Base-by-base conservation (phyloP, 2,113 vertebrate genomes). In the Nicator chloris region DNA sequence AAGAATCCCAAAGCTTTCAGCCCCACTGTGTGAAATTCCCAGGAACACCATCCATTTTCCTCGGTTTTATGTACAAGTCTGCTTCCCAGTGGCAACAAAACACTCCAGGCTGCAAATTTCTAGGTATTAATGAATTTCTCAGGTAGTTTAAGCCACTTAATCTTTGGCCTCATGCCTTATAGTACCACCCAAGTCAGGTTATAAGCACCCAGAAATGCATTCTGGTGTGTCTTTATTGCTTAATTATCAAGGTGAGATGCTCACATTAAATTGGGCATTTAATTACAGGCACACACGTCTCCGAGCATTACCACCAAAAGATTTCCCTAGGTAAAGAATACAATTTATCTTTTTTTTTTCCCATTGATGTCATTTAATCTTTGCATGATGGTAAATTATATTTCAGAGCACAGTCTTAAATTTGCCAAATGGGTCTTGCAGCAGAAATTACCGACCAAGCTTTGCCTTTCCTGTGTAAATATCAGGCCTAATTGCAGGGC, bases 181-280 rank as follows among this genome's bases (percentile, higher is more conserved):
- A 79, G 79, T 44, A 87, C 49, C 45, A 96, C 86, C 84, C 59
- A 93, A 96, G 75, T 71, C 78, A 90, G 21, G 79, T 60, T 95
- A 88, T 93, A 96, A 97, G 94, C 80, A 14, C 83, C 94, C 76
- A 97, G 94, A 97, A 98, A 95, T 65, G 51, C 78, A 95, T 42
- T 96, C 73, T 98, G 94, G 92, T 97, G 88, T 86, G 90, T 19
- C 88, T 94, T 98, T 94, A 98, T 97, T 97, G 96, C 96, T 97
- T 97, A 98, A 98, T 97, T 97, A 97, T 79, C 92, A 96, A 98
- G 94, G 95, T 97, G 93, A 98, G 97, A 94, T 91, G 72, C 42
- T 97, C 26, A 31, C 92, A 97, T 96, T 98, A 96, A 98, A 97
- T 96, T 97, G 96, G 71, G 89, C 86, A 72, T 96, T 97, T 95